Evolutionary conservation across 1,140 invertebrate species (phyloP).

Genomic region (Pentalonia nigronervosa): DNA sequence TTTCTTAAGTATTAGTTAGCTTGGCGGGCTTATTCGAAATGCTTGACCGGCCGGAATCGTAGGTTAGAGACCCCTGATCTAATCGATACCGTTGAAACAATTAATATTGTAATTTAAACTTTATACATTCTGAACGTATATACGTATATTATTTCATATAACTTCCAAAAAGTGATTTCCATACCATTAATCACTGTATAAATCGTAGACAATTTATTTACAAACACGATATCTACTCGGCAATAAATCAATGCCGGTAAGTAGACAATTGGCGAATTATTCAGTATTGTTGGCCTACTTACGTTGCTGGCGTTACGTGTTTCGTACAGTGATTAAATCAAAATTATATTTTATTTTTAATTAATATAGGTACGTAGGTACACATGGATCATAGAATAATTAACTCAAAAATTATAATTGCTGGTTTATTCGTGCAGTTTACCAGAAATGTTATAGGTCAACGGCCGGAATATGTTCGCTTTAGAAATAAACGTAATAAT

Average conservation of each 20-base stretch:
- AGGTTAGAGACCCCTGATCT: not conserved
- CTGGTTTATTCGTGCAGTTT: slow-evolving; percentile 17
- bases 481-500: not conserved
- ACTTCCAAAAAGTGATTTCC: not conserved
- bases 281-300: slow-evolving; percentile 9
- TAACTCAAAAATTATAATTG: slow-evolving; percentile 8
- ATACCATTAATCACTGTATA: not conserved
- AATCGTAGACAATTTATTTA: not conserved
- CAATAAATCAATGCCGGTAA: slow-evolving; percentile 7
- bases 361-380: slow-evolving; percentile 15
- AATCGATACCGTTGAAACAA: not conserved
- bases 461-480: not conserved
- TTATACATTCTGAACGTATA: not conserved
- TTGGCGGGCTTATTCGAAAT: too few species aligned
- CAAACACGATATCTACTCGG: not conserved
- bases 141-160: not conserved
- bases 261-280: not conserved
- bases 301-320: not conserved
- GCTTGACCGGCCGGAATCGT: too few species aligned
- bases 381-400: slow-evolving; percentile 9
- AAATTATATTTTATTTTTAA: slow-evolving; percentile 44
- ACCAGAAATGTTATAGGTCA: not conserved
- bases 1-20: not conserved
- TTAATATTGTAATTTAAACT: not conserved
- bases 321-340: slow-evolving; percentile 21